Base-by-base conservation (phyloP, 1,140 invertebrate genomes). In the Oedothorax gibbosus region DNA sequence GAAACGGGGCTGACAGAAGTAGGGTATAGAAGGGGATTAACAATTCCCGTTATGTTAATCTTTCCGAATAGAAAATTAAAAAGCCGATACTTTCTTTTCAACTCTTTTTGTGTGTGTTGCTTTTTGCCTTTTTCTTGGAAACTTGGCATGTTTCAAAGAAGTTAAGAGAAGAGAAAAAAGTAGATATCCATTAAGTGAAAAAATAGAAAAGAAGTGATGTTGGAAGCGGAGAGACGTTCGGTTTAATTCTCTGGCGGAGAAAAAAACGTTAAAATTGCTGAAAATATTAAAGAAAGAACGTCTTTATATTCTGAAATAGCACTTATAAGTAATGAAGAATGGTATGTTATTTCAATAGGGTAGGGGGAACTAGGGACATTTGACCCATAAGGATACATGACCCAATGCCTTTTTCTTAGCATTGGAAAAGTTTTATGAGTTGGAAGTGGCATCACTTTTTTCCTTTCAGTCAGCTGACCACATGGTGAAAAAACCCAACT, bases 21-120 rank as follows among this genome's bases (percentile, higher is more conserved):
- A 51, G 65, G 66, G n/a, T 50, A 18, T 2, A 50, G 60, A 20
- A 64, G 21, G 65, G 53, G 66, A n/a, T 14, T 81, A 82, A 56
- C 80, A 82, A 82, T 82, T 82, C 73, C 68, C 80, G 68, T 82
- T 73, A 82, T 82, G 80, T 82, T 82, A 82, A 82, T 82, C 69
- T 82, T 71, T 73, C 50, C 69, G 57, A 73, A 82, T 73, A 73
- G 69, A 73, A 82, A 82, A 82, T 82, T 73, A 82, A 82, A 82
- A 82, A 82, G 80, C 80, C 69, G 73, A 82, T 82, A 82, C 80
- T 82, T 82, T 64, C 68, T 15, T 64, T 51, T 18, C 18, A 81
- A 69, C 10, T 71, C 21, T 18, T 49, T 81, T 81, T 71, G 18
- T 68, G n/a, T 75, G 56, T 14, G 11, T 79, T 49, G 20, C 50